Conservation (phyloP, 2,888 invertebrate species). For the Eupithecia centaureata region DNA sequence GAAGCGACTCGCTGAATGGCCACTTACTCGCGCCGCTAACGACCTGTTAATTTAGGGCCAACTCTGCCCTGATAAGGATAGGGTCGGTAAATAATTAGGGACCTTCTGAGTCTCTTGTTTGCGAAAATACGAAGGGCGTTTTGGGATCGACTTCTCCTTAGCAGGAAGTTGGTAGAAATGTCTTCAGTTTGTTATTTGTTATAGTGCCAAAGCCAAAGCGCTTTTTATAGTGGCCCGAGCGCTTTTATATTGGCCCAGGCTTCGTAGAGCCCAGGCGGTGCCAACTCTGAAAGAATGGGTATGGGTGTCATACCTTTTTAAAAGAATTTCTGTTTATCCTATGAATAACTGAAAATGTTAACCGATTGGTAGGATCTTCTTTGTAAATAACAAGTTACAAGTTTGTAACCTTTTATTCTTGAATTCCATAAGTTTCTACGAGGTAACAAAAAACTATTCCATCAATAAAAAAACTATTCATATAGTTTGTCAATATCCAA, state of each 20-base stretch:
- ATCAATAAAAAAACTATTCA: not conserved
- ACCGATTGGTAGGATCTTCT: not conserved
- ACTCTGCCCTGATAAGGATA: slow-evolving; percentile 49
- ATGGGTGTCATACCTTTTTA: not conserved
- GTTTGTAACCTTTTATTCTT: not conserved
- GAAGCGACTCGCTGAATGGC: slow-evolving; percentile 47
- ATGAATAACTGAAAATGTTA: not conserved
- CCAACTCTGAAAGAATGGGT: not conserved
- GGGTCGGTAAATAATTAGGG: slow-evolving; percentile 34
- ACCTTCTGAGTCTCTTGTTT: slow-evolving; percentile 9
- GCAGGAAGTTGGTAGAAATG: not conserved
- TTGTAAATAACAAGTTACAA: not conserved
- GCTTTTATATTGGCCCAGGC: no score
- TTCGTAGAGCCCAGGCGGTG: not conserved
- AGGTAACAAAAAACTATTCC: not conserved
- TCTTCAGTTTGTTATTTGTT: not conserved
- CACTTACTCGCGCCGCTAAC: slow-evolving; percentile 50
- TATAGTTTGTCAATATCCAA: not conserved
- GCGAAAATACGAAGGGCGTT: not conserved
- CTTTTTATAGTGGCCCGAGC: no score
- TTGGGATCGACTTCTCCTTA: not conserved
- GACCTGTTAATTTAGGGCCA: slow-evolving; percentile 59
- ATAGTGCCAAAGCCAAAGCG: no score
- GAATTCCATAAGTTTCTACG: not conserved
- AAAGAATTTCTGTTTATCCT: not conserved